Evolutionary conservation across 2,888 invertebrate species (phyloP).

Genomic region (Frankliniella fusca): DNA sequence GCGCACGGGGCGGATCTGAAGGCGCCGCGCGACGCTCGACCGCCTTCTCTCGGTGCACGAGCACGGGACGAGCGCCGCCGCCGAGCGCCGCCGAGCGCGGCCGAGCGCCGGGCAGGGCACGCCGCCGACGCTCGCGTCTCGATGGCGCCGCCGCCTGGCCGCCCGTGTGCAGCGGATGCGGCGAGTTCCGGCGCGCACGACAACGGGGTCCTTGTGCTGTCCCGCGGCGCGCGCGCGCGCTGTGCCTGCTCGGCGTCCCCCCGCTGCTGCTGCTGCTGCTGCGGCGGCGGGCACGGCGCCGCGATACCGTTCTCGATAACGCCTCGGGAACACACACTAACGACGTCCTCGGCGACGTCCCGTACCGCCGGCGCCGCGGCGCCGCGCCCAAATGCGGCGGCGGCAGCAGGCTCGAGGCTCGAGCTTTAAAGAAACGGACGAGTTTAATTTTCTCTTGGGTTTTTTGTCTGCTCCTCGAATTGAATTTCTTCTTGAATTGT

Average conservation of each 20-base stretch:
- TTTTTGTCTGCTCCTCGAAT: too few relatives aligned
- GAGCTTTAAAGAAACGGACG: too few relatives aligned
- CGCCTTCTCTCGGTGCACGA: not conserved
- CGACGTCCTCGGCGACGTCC: not conserved
- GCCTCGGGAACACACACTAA: not conserved
- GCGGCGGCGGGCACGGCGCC: not conserved
- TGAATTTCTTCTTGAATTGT: too few relatives aligned
- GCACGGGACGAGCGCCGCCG: not conserved
- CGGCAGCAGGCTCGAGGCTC: too few relatives aligned
- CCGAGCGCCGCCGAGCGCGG: not conserved
- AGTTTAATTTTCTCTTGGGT: too few relatives aligned
- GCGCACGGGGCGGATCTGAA: not conserved
- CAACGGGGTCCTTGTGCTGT: too few relatives aligned
- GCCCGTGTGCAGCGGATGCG: too few relatives aligned
- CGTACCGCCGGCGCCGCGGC: not conserved
- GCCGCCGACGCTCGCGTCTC: too few relatives aligned
- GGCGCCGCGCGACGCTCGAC: constrained; percentile 12
- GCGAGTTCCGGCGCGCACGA: too few relatives aligned
- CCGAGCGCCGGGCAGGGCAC: not conserved
- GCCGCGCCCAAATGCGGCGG: not conserved
- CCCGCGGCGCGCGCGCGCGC: too few relatives aligned
- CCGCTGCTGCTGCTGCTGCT: not conserved
- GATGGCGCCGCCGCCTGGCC: too few relatives aligned
- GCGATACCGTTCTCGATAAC: constrained; percentile 5
- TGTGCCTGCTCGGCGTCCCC: not conserved